A percentile compares a stretch with the other conserved stretches of the same genome.
phyloP scores from a whole-genome alignment of 2,888 invertebrate species.

The Ectobius pallidus region DNA sequence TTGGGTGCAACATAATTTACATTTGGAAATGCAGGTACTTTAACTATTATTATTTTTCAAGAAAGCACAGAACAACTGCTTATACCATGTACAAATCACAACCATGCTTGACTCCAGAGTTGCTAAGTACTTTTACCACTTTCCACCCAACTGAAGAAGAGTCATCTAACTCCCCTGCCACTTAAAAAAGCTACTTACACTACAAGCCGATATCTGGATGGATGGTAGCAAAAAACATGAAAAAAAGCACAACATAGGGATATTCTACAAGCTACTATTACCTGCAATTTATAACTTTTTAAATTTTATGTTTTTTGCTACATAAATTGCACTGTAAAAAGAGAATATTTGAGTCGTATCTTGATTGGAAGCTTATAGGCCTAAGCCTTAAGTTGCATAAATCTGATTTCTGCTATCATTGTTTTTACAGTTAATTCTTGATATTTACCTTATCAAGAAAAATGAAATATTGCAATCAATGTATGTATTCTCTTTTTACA shows the following conservation, averaged over 20 bases:
- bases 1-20: not conserved
- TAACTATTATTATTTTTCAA: too few relatives aligned
- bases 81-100: slow-evolving; percentile 22
- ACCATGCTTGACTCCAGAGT: slow-evolving; percentile 15
- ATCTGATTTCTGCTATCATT: too few relatives aligned
- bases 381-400: too few relatives aligned
- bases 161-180: not conserved
- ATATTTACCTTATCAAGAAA: too few relatives aligned
- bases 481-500: too few relatives aligned
- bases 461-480: too few relatives aligned
- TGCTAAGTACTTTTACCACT: slow-evolving; percentile 18
- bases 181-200: not conserved
- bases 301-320: too few relatives aligned
- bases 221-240: slow-evolving; percentile 1
- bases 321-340: not conserved
- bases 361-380: too few relatives aligned
- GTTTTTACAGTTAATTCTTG: too few relatives aligned
- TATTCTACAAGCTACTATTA: slow-evolving; percentile 1
- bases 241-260: not conserved
- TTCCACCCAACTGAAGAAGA: slow-evolving; percentile 13
- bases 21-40: slow-evolving; percentile 3
- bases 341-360: too few relatives aligned
- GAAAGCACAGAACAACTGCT: slow-evolving; percentile 3
- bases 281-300: not conserved
- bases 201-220: slow-evolving; percentile 17